phyloP scores from a whole-genome alignment of 2,113 vertebrate species.

The Cyanistes caeruleus region DNA sequence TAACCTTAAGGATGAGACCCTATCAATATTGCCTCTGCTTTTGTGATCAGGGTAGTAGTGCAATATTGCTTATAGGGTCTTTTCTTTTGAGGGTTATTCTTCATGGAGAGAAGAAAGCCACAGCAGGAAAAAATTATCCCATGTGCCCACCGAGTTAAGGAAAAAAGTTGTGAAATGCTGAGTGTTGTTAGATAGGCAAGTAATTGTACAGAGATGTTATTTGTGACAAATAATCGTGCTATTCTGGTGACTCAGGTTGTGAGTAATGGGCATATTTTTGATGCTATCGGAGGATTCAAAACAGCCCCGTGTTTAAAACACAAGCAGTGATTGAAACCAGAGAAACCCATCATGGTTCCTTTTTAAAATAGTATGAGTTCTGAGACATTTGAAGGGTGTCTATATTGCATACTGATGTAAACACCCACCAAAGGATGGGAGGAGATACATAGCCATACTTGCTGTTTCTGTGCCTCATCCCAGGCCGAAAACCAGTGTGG shows the following conservation, averaged over 20 bases:
- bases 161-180: conserved; percentile 20
- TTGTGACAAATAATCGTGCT: conserved; percentile 37
- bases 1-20: conserved; percentile 85
- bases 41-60: conserved; percentile 88
- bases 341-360: conserved; percentile 20
- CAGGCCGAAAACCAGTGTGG: neutral
- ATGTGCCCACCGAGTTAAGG: conserved; percentile 12
- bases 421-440: conserved; percentile 56
- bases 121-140: conserved; percentile 39
- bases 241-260: conserved; percentile 45
- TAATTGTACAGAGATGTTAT: conserved; percentile 15
- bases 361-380: conserved; percentile 40
- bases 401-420: conserved; percentile 52
- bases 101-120: conserved; percentile 49
- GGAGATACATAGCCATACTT: conserved; percentile 27
- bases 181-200: conserved; percentile 20
- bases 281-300: conserved; percentile 25
- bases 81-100: conserved; percentile 80
- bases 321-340: conserved; percentile 21
- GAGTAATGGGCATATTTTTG: conserved; percentile 40
- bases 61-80: conserved; percentile 99
- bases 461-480: neutral
- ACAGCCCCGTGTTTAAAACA: neutral
- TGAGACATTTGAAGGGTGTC: conserved; percentile 23
- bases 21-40: conserved; percentile 97